Base-by-base conservation (phyloP, 2,888 invertebrate species). In the Hecatera dysodea region DNA sequence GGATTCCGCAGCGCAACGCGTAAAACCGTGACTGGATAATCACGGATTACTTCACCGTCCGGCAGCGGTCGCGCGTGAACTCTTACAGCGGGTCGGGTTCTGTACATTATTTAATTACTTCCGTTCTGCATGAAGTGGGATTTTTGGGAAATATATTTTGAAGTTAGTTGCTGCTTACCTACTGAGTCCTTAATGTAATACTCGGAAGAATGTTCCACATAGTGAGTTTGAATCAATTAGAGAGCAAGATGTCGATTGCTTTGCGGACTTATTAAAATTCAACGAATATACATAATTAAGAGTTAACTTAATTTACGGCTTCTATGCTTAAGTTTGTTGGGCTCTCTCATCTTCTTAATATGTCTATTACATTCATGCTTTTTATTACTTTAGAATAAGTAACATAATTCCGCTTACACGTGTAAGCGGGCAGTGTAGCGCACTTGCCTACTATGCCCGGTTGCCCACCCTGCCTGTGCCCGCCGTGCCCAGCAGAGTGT, bases 31-130 rank as follows among this genome's bases (percentile, higher is more conserved):
- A 27, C 39, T 57, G 57, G 72, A 83, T 85, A 50, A 85, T 75
- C 77, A 63, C 80, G 66, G 82, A 74, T 85, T 84, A 84, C 60
- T 56, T 36, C 69, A 52, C 78, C 55, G 53, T 33, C 68, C 39
- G 65, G 27, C 59, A 64, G 78, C 53, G 56, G 71, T 52, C 66
- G 71, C 42, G 78, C 72, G 76, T 81, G 61, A 77, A 57, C 67
- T 75, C 83, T 84, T 77, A 78, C 67, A 71, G 62, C 78, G 52
- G 76, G 68, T 69, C 52, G 55, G 73, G 72, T 78, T 69, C 68
- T 56, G 65, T 71, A 42, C 52, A 83, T 72, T 83, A 81, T 77
- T 85, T 72, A 78, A 74, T 79, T 74, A 75, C 57, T 69, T 74
- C 78, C 75, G 72, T 74, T 57, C 57, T 44, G 53, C 46, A 69